phyloP scores from a whole-genome alignment of 2,113 vertebrate species.

The Condylura cristata region DNA sequence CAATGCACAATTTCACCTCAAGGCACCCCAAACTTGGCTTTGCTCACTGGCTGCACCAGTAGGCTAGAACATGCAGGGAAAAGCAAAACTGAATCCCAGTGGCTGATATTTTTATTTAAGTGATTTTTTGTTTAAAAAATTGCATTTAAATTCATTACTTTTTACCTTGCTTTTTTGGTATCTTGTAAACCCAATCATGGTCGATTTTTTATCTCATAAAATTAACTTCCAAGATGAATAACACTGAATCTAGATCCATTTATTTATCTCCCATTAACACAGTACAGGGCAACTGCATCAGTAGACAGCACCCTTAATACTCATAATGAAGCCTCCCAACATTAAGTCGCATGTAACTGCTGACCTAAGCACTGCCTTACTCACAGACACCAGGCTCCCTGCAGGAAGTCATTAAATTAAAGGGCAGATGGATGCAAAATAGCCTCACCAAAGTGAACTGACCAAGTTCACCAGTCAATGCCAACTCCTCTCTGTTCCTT shows the following conservation, averaged over 20 bases:
- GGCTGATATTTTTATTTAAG: neutral
- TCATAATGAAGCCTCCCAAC: neutral
- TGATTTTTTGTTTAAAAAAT: neutral
- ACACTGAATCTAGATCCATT: neutral
- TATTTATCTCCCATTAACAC: neutral
- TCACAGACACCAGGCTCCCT: neutral
- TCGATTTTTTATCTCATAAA: constrained; percentile 5
- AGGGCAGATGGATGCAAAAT: constrained; percentile 44
- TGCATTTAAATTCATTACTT: neutral
- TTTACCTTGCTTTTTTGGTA: neutral
- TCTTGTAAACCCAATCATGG: neutral
- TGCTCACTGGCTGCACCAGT: neutral
- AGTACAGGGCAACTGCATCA: neutral
- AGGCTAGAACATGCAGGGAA: neutral
- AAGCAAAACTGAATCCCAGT: neutral
- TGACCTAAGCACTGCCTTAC: neutral
- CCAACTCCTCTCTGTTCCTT: neutral
- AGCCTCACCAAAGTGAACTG: constrained; percentile 29
- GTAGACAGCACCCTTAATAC: neutral
- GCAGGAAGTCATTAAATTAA: neutral
- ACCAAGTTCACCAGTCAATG: neutral
- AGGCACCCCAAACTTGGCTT: neutral
- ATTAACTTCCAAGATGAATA: neutral
- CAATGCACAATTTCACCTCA: neutral
- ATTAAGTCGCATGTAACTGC: neutral